Base-by-base conservation (phyloP, 2,113 vertebrate genomes). In the Girardinichthys multiradiatus region DNA sequence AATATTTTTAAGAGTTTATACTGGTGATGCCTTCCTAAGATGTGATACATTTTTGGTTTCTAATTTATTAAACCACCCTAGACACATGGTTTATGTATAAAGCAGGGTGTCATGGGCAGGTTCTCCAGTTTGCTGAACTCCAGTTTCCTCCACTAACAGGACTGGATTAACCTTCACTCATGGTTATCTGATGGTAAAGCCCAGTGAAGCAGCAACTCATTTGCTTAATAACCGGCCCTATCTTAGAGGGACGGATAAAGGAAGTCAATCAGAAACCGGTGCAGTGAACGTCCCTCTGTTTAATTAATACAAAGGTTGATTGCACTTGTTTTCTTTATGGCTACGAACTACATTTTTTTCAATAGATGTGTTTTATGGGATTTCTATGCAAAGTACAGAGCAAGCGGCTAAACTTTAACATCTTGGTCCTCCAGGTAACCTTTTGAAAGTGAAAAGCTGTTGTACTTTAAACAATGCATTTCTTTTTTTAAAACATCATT, bases 151-250 rank as follows among this genome's bases (percentile, higher is more conserved):
- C 8, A 58, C 57, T 64, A 77, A 86, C 68, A 78, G 70, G 81
- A 74, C 77, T 17, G 75, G 87, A 91, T 93, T 94, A 91, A 90
- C 91, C 88, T 92, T 91, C 80, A 86, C 76, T 88, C 77, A 73
- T 57, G 31, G 64, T 75, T 87, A 89, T 93, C 90, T 84, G 87
- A 91, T 88, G 74, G 64, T 63, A 80, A 85, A 86, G 77, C 70
- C 80, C 85, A 84, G 48, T 64, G 83, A 85, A 87, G 84, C 82
- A 65, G 70, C 64, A 82, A 89, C 59, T 92, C 72, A 90, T 92
- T 91, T 89, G 84, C 86, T 83, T 81, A 85, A 90, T 90, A 91
- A 86, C 75, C 65, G 57, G 80, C 60, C 60, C 70, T 70, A 82
- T 86, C 89, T 83, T 69, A 60, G 68, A 72, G 45, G 78, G 68